phyloP scores from a whole-genome alignment of 2,797 vertebrate species.

The Allenopithecus nigroviridis region DNA sequence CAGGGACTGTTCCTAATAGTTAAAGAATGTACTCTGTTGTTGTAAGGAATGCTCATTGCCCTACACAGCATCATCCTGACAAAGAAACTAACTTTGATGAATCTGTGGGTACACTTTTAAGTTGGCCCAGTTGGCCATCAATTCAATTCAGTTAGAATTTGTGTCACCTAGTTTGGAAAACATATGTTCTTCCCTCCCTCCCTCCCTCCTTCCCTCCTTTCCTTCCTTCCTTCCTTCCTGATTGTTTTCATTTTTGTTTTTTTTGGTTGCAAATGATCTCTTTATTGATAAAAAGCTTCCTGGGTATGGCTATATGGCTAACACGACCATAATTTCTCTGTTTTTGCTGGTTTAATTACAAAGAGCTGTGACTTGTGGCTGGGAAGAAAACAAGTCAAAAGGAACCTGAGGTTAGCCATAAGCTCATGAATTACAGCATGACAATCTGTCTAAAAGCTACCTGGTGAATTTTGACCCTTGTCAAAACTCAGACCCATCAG shows the following conservation, averaged over 20 bases:
- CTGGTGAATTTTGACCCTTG: conserved; percentile 44
- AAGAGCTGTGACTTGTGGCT: conserved; percentile 26
- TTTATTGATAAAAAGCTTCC: neutral
- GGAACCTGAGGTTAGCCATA: neutral
- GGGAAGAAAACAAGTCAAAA: neutral
- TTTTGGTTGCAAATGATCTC: neutral
- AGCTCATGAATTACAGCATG: neutral
- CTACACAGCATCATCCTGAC: conserved; percentile 6
- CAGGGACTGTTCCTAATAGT: conserved; percentile 26
- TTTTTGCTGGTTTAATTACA: neutral
- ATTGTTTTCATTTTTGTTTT: neutral
- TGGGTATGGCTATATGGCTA: conserved; percentile 23
- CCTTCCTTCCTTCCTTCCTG: neutral
- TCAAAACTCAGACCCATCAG: conserved; percentile 62
- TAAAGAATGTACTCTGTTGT: neutral
- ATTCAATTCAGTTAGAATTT: conserved; percentile 60
- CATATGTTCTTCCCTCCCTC: neutral
- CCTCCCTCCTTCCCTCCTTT: too few relatives aligned
- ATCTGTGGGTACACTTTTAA: conserved; percentile 52
- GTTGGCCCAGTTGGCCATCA: neutral
- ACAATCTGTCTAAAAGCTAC: neutral
- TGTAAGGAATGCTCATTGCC: neutral
- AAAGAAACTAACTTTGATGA: conserved; percentile 45
- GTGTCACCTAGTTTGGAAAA: neutral
- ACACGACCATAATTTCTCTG: neutral